Percentiles rank a stretch among this genome's conserved stretches.
Evolutionary conservation across 2,888 invertebrate species (phyloP).

Genomic region (Muschampia plurimacula): DNA sequence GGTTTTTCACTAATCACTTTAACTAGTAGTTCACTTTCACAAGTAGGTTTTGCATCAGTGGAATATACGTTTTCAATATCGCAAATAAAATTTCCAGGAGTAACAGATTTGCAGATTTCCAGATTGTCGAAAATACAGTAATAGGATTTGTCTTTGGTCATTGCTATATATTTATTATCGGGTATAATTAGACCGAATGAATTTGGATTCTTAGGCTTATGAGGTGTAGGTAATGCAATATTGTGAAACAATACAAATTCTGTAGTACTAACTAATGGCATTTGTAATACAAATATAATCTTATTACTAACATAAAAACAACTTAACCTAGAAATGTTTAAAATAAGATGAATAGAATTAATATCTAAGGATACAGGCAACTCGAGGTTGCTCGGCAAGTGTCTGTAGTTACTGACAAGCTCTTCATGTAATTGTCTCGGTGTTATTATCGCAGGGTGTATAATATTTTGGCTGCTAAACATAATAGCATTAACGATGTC

Average conservation of each 20-base stretch:
- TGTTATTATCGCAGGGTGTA: neutral
- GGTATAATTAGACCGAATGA: neutral
- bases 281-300: neutral
- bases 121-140: neutral
- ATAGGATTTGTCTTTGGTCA: neutral
- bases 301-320: neutral
- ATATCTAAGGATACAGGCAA: neutral
- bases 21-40: neutral
- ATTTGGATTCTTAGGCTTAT: neutral
- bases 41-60: neutral
- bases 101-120: neutral
- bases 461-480: neutral
- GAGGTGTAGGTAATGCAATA: neutral
- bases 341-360: neutral
- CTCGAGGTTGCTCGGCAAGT: neutral
- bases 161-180: neutral
- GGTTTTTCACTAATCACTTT: neutral
- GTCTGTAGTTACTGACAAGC: conserved; percentile 1
- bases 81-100: neutral
- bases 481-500: conserved; percentile 32
- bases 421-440: neutral
- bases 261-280: neutral
- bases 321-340: neutral
- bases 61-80: neutral
- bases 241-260: neutral